phyloP scores from a whole-genome alignment of 2,888 invertebrate species.

The Petrolisthes manimaculis region DNA sequence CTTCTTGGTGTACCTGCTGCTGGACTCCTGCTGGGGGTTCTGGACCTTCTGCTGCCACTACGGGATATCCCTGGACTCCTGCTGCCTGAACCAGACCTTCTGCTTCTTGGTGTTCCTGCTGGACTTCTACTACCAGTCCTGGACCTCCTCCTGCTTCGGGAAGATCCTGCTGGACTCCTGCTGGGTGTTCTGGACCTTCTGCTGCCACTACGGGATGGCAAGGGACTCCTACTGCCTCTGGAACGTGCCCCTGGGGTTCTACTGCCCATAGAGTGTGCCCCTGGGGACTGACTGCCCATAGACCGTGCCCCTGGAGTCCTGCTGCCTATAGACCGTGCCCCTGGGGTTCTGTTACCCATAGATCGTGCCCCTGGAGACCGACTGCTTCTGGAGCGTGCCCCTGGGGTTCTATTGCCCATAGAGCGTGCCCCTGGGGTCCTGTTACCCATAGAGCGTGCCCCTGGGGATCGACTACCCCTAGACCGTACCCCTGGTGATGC shows the following conservation, averaged over 20 bases:
- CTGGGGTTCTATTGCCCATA: neutral
- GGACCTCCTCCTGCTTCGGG: neutral
- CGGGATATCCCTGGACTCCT: constrained; percentile 20
- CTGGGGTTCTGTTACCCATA: neutral
- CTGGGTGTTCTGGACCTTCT: constrained; percentile 2
- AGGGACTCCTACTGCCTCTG: neutral
- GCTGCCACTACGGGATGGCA: neutral
- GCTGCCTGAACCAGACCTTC: constrained; percentile 37
- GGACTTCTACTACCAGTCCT: constrained; percentile 22
- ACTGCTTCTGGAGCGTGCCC: constrained; percentile 24
- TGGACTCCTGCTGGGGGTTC: constrained; percentile 31
- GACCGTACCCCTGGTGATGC: neutral
- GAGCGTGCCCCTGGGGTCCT: neutral
- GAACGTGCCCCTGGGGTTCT: neutral
- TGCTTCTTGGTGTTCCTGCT: neutral
- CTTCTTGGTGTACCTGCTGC: constrained; percentile 1
- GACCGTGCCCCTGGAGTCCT: neutral
- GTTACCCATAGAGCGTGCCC: neutral
- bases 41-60: constrained; percentile 27
- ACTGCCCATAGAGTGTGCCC: neutral
- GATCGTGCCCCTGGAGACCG: neutral
- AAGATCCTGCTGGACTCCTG: constrained; percentile 11
- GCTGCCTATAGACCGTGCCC: neutral
- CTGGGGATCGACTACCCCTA: no score
- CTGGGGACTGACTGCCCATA: neutral